Base-by-base conservation (phyloP, 2,888 invertebrate species). In the Lasioglossum villosulum region DNA sequence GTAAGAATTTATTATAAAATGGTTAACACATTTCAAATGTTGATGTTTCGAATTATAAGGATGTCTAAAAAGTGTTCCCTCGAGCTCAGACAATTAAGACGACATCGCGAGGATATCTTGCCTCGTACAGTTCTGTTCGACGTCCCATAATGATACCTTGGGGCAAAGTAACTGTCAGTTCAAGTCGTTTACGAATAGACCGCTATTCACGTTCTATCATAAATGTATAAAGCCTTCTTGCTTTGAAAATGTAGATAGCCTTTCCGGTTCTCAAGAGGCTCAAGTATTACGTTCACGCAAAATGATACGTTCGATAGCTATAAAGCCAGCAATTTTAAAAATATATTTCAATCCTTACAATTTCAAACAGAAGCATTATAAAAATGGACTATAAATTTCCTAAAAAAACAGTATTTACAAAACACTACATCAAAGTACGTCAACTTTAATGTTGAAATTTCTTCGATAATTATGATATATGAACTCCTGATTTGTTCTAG, bases 131-230 rank as follows among this genome's bases (percentile, higher is more conserved):
- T 77, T 83, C 81, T 88, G 85, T 74, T 83, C 83, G 82, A 42
- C 80, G 83, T 88, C 83, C 82, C 73, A 75, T 88, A 90, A 90
- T 88, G 86, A 90, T 86, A 90, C 88, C 89, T 87, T 80, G 85
- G 87, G 90, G 90, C 91, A 77, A 87, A 87, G 83, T 90, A 87
- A 86, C 83, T 88, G 82, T 85, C 89, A 84, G 89, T 87, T 82
- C 74, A 83, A 86, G 82, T 84, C 88, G 89, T 90, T 89, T 90
- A 90, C 88, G 86, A 83, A 86, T 84, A 86, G 82, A 88, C 85
- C 90, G 82, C 71, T 66, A 85, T 76, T 85, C 80, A 75, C 75
- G 86, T 82, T 72, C 70, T 52, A 74, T 78, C 82, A 78, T 88
- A 90, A 91, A 90, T 86, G 80, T 86, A 88, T 91, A 86, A 88